Evolutionary conservation across 2,113 vertebrate genomes (phyloP), one percentile per base, ranked within the genome.

Genomic region (Osmerus mordax): DNA sequence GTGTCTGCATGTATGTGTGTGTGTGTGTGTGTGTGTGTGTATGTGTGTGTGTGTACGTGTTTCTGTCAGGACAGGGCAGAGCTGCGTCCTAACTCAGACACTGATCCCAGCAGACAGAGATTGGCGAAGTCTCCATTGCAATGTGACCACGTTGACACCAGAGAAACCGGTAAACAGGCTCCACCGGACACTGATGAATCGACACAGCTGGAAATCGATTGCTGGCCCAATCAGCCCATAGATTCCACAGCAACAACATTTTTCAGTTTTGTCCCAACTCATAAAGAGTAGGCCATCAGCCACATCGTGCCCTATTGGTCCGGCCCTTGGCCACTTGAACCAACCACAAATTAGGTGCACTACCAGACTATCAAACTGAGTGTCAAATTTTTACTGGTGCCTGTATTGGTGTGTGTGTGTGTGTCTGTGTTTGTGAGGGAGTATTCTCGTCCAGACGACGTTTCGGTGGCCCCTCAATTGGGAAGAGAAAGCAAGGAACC

Each of bases 141-240:
- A 84, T 83, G 87, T 88, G 89, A 89, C 86, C 83, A 73, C 75
- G 64, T 66, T 86, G 87, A 89, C 89, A 89, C 84, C 69, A 61
- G 73, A 84, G 84, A 79, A 81, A 73, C 74, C 25, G 63, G 82
- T 81, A 83, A 83, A 86, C 68, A 74, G 82, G 74, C 66, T 82
- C 78, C n/a, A 4, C 72, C 72, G 77, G 89, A 90, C 88, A 88
- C 86, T 91, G 89, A 91, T 91, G 82, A 88, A 91, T 91, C 71
- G 85, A 81, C 82, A 78, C 84, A 65, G 8, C 4, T 65, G 78
- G 77, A 81, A 82, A 91, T 90, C 86, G 88, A 90, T 88, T 79
- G 16, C 72, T 16, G 55, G 82, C 84, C 89, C 87, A 88, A 91
- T 91, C 89, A 89, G 86, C 69, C 78, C 64, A 77, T 80, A 79